phyloP scores from a whole-genome alignment of 2,113 vertebrate species.

The Tretioscincus oriximinensis region DNA sequence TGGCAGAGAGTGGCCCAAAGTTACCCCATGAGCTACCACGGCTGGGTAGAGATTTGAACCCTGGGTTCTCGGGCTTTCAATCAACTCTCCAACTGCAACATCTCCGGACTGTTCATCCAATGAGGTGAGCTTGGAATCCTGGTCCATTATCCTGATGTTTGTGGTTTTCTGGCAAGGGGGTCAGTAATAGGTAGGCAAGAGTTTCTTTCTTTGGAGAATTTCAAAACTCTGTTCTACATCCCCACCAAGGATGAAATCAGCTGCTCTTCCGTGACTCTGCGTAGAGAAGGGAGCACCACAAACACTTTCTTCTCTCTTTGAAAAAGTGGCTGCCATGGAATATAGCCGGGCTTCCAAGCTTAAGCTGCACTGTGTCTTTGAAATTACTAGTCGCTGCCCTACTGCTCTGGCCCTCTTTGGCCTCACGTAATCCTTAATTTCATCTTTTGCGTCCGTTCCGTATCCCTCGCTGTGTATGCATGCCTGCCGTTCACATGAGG shows the following conservation, averaged over 20 bases:
- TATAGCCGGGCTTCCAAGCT: neutral
- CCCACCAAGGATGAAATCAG: neutral
- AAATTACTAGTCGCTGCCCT: neutral
- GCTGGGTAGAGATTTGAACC: too few relatives aligned
- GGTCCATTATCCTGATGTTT: neutral
- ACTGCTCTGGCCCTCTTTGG: neutral
- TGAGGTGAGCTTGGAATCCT: neutral
- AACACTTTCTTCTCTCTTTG: neutral
- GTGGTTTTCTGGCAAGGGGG: neutral
- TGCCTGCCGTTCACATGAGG: conserved; percentile 13
- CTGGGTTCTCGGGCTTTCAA: too few relatives aligned
- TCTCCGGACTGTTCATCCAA: too few relatives aligned
- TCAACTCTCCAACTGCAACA: too few relatives aligned
- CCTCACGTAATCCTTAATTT: neutral
- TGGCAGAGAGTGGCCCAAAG: neutral
- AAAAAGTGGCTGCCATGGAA: neutral
- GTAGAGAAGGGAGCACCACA: neutral
- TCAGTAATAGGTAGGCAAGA: neutral
- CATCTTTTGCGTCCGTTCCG: neutral
- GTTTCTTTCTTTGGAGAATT: neutral
- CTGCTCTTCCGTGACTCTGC: too few relatives aligned
- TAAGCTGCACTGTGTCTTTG: neutral
- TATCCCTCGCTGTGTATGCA: conserved; percentile 15
- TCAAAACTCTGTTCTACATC: neutral
- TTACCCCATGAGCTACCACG: too few relatives aligned